Evolutionary conservation across 2,113 vertebrate species (phyloP), one percentile per base, ranked within the genome.

Genomic region (Suricata suricatta): DNA sequence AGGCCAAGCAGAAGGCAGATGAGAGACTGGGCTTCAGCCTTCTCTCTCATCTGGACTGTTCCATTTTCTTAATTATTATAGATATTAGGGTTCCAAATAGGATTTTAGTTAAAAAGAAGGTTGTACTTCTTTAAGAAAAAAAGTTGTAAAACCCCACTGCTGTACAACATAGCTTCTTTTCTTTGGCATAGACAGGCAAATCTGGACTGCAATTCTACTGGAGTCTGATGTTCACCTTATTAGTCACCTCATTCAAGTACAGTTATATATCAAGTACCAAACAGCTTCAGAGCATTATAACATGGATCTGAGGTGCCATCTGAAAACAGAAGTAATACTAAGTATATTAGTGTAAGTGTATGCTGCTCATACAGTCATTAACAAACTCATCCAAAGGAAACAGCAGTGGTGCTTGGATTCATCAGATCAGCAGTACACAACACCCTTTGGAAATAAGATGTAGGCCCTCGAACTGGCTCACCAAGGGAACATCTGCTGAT

Each of bases 41-140:
- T 47, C 33, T 80, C 74, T 84, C 21, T 76, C 63, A 81, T 84
- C 41, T 29, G 50, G 19, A 23, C 23, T 93, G 91, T 4, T 90
- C 8, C 7, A 54, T 96, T 89, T 95, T 93, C 71, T 91, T 66
- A 86, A 68, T 80, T 76, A 90, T 74, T 92, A 89, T 93, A 89
- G 23, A 63, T 72, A 77, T 16, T 89, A 16, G 35, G 35, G 14
- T 71, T 86, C 14, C 33, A 82, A 7, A 54, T 14, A 31, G 16
- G 27, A n/a, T 64, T 71, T 86, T 41, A 38, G 19, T 83, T 52
- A 1, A 94, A 88, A 80, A 66, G 44, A 87, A 33, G 23, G 12
- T 11, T 66, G 2, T 19, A 47, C 12, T 77, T 87, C 44, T 52
- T 77, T 3, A 86, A 93, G 27, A 79, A 72, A 85, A 50, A 47